Conservation (phyloP, 2,888 invertebrate genomes). For the Xestia xanthographa region DNA sequence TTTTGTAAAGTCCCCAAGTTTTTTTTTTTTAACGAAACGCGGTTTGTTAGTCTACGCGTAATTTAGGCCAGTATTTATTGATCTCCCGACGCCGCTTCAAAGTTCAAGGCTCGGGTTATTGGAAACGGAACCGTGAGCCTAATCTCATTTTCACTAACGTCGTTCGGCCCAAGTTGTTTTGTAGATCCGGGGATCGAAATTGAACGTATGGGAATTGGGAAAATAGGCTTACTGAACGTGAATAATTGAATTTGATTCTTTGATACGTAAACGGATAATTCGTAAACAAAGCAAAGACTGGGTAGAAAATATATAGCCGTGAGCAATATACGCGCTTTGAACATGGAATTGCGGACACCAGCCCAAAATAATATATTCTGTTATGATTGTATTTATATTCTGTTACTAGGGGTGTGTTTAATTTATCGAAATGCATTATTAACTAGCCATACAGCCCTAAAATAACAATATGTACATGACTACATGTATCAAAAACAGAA, state of each 20-base stretch:
- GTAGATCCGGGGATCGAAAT: constrained; percentile 9
- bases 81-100: constrained; percentile 37
- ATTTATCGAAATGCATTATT: background rate
- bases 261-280: constrained; percentile 9
- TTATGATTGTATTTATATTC: background rate
- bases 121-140: constrained; percentile 26
- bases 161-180: constrained; percentile 24
- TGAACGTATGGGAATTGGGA: constrained; percentile 1
- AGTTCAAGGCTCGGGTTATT: constrained; percentile 46
- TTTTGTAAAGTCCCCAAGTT: background rate
- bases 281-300: background rate
- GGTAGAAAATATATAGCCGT: background rate
- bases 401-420: background rate
- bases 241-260: constrained; percentile 31
- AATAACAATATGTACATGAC: background rate
- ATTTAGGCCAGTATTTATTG: constrained; percentile 42
- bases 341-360: background rate
- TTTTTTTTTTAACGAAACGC: background rate
- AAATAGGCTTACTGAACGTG: constrained; percentile 8
- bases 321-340: background rate
- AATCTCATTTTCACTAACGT: constrained; percentile 52
- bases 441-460: background rate
- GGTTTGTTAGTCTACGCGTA: constrained; percentile 16
- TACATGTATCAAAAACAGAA: background rate
- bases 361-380: background rate